Evolutionary conservation across 2,797 vertebrate species (phyloP).

Genomic region (Phaenicophaeus curvirostris): DNA sequence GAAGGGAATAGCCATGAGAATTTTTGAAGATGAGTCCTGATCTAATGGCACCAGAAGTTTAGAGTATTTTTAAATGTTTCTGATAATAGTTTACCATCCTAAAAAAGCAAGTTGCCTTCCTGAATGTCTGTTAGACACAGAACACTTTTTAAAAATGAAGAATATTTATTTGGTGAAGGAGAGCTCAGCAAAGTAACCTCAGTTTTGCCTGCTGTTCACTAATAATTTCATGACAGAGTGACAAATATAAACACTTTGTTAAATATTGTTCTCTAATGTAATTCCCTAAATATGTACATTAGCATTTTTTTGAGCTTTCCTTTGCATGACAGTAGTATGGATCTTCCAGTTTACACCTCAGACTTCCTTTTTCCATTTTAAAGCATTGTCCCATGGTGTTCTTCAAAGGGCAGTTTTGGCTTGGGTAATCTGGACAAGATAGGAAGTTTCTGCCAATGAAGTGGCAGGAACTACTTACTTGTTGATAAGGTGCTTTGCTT

Average conservation of each 20-base stretch:
- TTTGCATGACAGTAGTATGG: not conserved
- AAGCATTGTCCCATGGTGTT: not conserved
- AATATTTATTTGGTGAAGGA: not conserved
- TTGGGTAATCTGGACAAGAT: not conserved
- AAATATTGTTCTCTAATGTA: not conserved
- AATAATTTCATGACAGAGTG: not conserved
- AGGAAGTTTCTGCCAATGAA: not conserved
- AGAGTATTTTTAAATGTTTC: not conserved
- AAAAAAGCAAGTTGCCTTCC: not conserved
- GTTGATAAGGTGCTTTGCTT: not conserved
- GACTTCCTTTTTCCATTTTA: not conserved
- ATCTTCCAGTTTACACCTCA: not conserved
- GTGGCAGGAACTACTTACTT: not conserved
- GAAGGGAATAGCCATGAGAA: not conserved
- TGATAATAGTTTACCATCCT: not conserved
- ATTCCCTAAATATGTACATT: not conserved
- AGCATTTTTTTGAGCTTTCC: not conserved
- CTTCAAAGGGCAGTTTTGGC: not conserved
- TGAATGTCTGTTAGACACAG: not conserved
- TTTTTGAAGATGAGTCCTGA: not conserved
- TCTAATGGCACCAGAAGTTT: not conserved
- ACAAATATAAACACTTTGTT: not conserved
- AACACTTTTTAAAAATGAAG: not conserved
- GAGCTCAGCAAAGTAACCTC: not conserved
- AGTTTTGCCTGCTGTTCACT: not conserved